These are phyloP conservation scores for Epinotia nisella DNA, from an alignment of 2,888 invertebrate genomes.

Conservation along the genomic window DNA sequence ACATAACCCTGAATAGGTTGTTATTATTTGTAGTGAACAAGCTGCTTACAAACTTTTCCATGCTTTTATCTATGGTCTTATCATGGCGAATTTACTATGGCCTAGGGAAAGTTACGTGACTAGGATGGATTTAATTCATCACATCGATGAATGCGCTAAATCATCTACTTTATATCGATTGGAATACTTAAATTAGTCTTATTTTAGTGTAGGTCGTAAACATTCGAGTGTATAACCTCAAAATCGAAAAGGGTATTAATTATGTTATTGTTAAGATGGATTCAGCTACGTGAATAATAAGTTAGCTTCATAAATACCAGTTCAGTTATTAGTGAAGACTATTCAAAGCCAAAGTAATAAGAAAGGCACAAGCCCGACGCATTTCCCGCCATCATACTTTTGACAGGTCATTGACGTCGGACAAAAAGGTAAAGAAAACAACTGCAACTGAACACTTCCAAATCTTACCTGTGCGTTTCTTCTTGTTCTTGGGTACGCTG, in stretches of 20 bases:
- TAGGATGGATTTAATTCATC: neutral
- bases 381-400: constrained; percentile 81
- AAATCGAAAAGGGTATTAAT: constrained; percentile 10
- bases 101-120: neutral
- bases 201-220: neutral
- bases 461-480: constrained; percentile 79
- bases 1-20: constrained; percentile 35
- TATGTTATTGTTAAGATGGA: neutral
- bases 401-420: constrained; percentile 84
- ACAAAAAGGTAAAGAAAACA: constrained; percentile 79
- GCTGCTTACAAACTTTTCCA: constrained; percentile 37
- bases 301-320: neutral
- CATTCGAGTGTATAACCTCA: constrained; percentile 34
- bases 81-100: constrained; percentile 22
- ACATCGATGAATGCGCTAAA: neutral
- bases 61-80: constrained; percentile 40
- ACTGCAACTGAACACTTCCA: constrained; percentile 61
- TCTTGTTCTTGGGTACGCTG: constrained; percentile 77
- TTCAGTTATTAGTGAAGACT: neutral
- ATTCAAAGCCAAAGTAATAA: constrained; percentile 51
- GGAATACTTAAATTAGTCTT: neutral
- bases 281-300: neutral
- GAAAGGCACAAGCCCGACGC: constrained; percentile 56
- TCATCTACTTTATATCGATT: neutral
- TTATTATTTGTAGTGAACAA: constrained; percentile 34